Conservation (phyloP, 2,888 invertebrate genomes). For the Molanna angustata region DNA sequence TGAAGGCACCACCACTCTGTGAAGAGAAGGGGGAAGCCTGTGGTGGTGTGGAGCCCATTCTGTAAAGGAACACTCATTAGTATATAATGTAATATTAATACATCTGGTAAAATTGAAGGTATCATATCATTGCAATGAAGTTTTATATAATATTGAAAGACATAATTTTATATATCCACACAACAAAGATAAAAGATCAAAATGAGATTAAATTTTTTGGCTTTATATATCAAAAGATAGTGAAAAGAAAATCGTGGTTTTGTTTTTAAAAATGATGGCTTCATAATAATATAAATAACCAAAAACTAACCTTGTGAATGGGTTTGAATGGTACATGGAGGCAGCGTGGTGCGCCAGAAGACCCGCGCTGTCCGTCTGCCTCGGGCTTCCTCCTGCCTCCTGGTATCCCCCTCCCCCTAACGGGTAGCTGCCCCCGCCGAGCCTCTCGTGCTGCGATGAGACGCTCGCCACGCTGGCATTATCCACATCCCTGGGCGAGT, state of each 20-base stretch:
- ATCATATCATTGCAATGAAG: too few species aligned
- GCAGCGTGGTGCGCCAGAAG: constrained; percentile 46
- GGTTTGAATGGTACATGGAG: constrained; percentile 50
- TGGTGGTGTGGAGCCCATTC: constrained; percentile 33
- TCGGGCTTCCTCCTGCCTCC: constrained; percentile 35
- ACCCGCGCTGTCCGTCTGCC: constrained; percentile 36
- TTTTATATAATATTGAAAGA: too few species aligned
- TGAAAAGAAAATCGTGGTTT: too few species aligned
- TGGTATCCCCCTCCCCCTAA: constrained; percentile 43
- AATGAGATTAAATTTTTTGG: too few species aligned
- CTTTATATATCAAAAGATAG: background rate
- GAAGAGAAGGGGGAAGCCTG: constrained; percentile 31
- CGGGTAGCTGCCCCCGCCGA: constrained; percentile 34
- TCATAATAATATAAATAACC: too few species aligned
- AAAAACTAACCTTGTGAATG: constrained; percentile 44
- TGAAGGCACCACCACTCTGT: constrained; percentile 31
- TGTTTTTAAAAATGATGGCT: too few species aligned
- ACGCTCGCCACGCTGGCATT: constrained; percentile 30
- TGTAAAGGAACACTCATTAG: constrained; percentile 3
- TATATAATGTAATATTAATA: too few species aligned
- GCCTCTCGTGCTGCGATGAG: constrained; percentile 43
- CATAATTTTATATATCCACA: too few species aligned
- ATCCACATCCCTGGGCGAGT: constrained; percentile 41
- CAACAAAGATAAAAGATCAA: too few species aligned
- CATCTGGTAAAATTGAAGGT: too few species aligned